Percentiles rank a stretch among this genome's conserved stretches.
Evolutionary conservation across 2,797 vertebrate genomes (phyloP).

Genomic region (Kryptopterus vitreolus): DNA sequence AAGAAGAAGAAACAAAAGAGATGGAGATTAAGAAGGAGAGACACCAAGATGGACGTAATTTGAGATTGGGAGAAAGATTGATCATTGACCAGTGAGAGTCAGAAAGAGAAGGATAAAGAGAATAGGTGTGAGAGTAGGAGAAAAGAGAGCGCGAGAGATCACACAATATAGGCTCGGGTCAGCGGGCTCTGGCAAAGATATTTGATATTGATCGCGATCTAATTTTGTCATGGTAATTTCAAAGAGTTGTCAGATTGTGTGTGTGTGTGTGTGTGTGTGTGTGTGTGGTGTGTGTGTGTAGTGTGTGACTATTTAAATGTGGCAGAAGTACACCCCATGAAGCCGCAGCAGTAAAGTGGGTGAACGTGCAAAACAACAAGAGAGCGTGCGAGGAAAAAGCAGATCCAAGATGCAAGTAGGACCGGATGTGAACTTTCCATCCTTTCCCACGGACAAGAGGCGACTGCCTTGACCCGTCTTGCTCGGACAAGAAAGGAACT

Average conservation of each 20-base stretch:
- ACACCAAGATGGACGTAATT: too few species aligned
- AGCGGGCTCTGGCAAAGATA: background rate
- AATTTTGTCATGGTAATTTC: background rate
- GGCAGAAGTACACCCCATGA: background rate
- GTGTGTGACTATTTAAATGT: background rate
- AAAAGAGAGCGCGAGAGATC: background rate
- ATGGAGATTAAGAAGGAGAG: background rate
- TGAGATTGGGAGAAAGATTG: too few species aligned
- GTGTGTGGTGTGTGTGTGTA: background rate
- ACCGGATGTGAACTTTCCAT: constrained; percentile 40
- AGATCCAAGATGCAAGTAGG: constrained; percentile 30
- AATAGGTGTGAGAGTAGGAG: background rate
- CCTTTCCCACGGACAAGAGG: constrained; percentile 49
- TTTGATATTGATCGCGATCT: background rate
- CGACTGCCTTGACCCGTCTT: constrained; percentile 31
- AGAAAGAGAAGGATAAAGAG: background rate
- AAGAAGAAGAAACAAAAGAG: background rate
- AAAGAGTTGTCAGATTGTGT: too few species aligned
- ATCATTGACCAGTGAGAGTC: too few species aligned
- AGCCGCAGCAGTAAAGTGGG: constrained; percentile 2
- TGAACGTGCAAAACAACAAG: constrained; percentile 12
- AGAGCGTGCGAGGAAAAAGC: constrained; percentile 14
- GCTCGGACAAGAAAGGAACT: background rate
- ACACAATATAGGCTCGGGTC: too few species aligned
- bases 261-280: background rate